Conservation (phyloP, 2,888 invertebrate genomes). For the Synanthedon tipuliformis region DNA sequence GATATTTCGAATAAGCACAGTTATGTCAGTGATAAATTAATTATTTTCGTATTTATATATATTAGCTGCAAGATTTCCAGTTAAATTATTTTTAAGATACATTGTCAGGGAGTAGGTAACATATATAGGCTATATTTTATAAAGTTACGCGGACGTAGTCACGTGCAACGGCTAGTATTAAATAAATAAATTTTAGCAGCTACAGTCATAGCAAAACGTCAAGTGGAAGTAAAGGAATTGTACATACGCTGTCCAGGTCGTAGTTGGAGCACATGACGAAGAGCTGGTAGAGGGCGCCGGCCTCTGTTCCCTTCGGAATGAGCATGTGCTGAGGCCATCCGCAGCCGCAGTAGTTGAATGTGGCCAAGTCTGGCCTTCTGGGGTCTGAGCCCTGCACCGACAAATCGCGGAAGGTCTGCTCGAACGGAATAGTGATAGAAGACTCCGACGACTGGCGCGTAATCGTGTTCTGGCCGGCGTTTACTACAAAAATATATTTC, state of each 20-base stretch:
- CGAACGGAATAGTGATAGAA: constrained; percentile 68
- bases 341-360: constrained; percentile 73
- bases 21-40: too few relatives aligned
- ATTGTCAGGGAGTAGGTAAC: too few relatives aligned
- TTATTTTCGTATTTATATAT: too few relatives aligned
- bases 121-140: too few relatives aligned
- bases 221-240: too few relatives aligned
- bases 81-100: too few relatives aligned
- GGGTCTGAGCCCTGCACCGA: constrained; percentile 32
- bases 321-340: constrained; percentile 73
- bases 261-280: constrained; percentile 65
- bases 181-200: too few relatives aligned
- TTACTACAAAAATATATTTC: constrained; percentile 46
- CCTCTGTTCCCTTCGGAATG: constrained; percentile 61
- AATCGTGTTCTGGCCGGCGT: constrained; percentile 67
- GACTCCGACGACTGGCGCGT: constrained; percentile 72
- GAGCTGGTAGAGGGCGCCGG: constrained; percentile 43
- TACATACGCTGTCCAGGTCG: constrained; percentile 48
- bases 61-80: too few relatives aligned
- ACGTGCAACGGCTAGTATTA: too few relatives aligned
- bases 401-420: constrained; percentile 70
- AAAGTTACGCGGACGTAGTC: too few relatives aligned
- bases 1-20: too few relatives aligned
- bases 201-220: too few relatives aligned
- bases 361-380: constrained; percentile 22